Base-by-base conservation (phyloP, 2,888 invertebrate species). In the Acronicta psi region DNA sequence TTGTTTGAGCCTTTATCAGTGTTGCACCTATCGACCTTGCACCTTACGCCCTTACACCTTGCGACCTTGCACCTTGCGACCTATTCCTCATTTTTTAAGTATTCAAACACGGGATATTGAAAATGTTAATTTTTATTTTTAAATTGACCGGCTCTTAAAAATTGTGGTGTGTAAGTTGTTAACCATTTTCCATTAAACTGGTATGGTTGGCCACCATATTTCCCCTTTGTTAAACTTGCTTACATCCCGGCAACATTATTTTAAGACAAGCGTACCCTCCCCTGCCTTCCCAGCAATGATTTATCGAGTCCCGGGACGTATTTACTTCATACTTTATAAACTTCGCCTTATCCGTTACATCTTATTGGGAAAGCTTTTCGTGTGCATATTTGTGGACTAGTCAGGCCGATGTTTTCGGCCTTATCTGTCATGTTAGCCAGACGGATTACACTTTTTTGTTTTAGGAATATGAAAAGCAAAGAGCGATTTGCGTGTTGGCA, bases 231-330 rank as follows among this genome's bases (percentile, higher is more conserved):
- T 81, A 80, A 85, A 84, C 77, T 86, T 84, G 77, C 81, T 81
- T 84, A 85, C 80, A 84, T 84, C 80, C 81, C 79, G 84, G 84
- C 80, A 86, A 85, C 83, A 88, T 89, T 89, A 89, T 87, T 83
- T 87, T 85, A 84, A 87, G 82, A 77, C 80, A 64, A 80, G 80
- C 80, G 80, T 78, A 80, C 77, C 72, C 72, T 83, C 85, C 81
- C 82, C 74, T 73, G 85, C 79, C 82, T 84, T 76, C 69, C 80
- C 74, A 84, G 87, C 82, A 83, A 90, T 91, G 90, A 91, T 90
- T 89, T 90, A 91, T 90, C 77, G 88, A 84, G 79, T 83, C 77
- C 75, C 69, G 82, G 84, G 85, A 83, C 80, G 79, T 84, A 87
- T 87, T 86, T 83, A 83, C 86, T 82, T 77, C 79, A 72, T 76